Base-by-base conservation (phyloP, 2,797 vertebrate species). In the Ataeniobius toweri region DNA sequence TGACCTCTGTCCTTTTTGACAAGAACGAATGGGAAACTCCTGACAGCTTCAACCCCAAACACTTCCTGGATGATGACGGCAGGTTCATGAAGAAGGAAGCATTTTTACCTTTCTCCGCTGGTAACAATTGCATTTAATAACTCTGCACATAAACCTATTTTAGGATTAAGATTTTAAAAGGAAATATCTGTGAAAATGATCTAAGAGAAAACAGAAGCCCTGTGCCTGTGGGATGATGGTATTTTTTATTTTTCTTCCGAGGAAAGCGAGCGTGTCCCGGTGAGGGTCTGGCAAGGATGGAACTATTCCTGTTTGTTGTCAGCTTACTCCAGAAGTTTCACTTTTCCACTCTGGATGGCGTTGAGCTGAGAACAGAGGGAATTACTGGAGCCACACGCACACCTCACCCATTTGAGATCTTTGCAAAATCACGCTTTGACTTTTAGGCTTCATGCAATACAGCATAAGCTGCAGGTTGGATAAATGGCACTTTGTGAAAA, bases 61-160 rank as follows among this genome's bases (percentile, higher is more conserved):
- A 97, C 88, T 98, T 98, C 83, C 92, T 97, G 58, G 94, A 97
- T 77, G 78, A 88, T 1, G 91, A 95, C 0, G 96, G 96, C 6
- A 94, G 92, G 78, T 96, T 98, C 89, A 85, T 90, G 78, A 97
- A 91, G 85, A 94, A 84, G 0, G 96, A 96, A 0, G 78, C 87
- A 2, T 98, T 98, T 74, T 0, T 97, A 41, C 95, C 97, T 9
- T 98, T 98, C 87, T 97, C 97, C 76, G n/a, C 91, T 71, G 97
- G 97, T 98, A 89, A 95, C 73, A 12, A 61, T 41, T 14, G 70
- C 22, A 70, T 73, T 18, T 13, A 0, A 24, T 63, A 72, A 50
- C 5, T 65, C 12, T 70, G 39, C 12, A 63, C 48, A 24, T 0
- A 0, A 46, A 13, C 20, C 46, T 67, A 24, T 55, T 68, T 26